Evolutionary conservation across 2,888 invertebrate genomes (phyloP).

Genomic region (Mactromeris polynyma): DNA sequence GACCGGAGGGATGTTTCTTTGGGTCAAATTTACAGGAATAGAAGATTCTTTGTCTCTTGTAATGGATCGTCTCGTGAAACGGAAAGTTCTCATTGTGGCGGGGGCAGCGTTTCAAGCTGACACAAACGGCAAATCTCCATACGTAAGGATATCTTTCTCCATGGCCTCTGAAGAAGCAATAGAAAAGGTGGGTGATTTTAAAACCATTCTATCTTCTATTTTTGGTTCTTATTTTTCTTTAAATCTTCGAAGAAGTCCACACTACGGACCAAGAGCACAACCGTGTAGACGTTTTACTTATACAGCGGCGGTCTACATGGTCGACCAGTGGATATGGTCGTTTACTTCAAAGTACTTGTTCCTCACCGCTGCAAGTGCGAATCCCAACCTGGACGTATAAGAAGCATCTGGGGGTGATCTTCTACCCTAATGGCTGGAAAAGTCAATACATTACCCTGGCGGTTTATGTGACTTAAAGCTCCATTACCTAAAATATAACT

Average conservation of each 20-base stretch:
- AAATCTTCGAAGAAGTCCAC: too few relatives aligned
- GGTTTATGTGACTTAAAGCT: neutral
- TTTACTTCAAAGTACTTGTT: neutral
- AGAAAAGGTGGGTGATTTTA: conserved; percentile 52
- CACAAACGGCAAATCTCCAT: conserved; percentile 7
- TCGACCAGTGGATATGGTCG: neutral
- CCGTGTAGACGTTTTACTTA: too few relatives aligned
- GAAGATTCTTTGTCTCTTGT: conserved; percentile 47
- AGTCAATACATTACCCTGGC: neutral
- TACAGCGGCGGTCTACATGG: too few relatives aligned
- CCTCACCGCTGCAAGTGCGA: neutral
- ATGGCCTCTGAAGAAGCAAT: conserved; percentile 48
- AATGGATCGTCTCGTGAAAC: conserved; percentile 45
- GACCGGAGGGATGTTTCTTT: conserved; percentile 68
- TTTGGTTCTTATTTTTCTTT: too few relatives aligned
- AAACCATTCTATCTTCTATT: neutral
- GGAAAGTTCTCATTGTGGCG: conserved; percentile 58
- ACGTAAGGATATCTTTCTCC: conserved; percentile 57
- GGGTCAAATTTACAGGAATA: conserved; percentile 51
- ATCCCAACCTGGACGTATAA: too few relatives aligned
- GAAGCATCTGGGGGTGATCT: neutral
- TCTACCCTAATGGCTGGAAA: neutral
- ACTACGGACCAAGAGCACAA: neutral
- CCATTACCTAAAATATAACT: neutral
- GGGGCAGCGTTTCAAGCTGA: conserved; percentile 51